Evolutionary conservation across 2,113 vertebrate genomes (phyloP), one percentile per base, ranked within the genome.

Genomic region (Chrysemys picta): DNA sequence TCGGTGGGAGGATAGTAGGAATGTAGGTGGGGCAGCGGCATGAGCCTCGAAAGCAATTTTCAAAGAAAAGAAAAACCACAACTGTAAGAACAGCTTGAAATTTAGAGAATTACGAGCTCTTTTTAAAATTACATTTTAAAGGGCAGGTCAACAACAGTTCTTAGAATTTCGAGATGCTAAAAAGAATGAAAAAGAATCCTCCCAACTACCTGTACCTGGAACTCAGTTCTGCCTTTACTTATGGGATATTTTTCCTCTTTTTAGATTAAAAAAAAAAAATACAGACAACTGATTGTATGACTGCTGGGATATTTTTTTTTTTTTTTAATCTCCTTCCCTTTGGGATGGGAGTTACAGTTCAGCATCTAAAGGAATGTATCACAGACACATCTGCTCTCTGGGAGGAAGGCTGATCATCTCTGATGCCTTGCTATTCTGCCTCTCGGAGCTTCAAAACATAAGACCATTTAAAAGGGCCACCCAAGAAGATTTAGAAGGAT

Each of bases 271-370:
- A 93, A 96, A 97, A 80, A 96, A 87, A 25, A 83, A 80, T 88
- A 97, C 94, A 98, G 97, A 98, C 98, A 97, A 97, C 97, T 97
- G 97, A 98, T 97, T 97, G 98, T 97, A 98, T 76, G 95, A 93
- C 93, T 97, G 96, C 95, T 97, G 97, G 96, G 94, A 79, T 97
- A 42, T 80, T 79, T 69, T 90, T 95, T 95, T 91, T 83, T 65
- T 91, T 91, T 59, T 45, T 88, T 52, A 90, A 14, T 81, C 76
- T 90, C 62, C 79, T 87, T 87, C 95, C 94, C 93, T 95, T 93
- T 29, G 94, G 94, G 86, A 29, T 89, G 57, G 89, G 84, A 90
- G 91, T 94, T 91, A 69, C 85, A 93, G 94, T 96, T 95, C 93
- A 95, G 91, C 81, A 69, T 95, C 96, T 96, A 95, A 87, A 93